phyloP scores from a whole-genome alignment of 1,140 invertebrate species.

The Acromyrmex charruanus region DNA sequence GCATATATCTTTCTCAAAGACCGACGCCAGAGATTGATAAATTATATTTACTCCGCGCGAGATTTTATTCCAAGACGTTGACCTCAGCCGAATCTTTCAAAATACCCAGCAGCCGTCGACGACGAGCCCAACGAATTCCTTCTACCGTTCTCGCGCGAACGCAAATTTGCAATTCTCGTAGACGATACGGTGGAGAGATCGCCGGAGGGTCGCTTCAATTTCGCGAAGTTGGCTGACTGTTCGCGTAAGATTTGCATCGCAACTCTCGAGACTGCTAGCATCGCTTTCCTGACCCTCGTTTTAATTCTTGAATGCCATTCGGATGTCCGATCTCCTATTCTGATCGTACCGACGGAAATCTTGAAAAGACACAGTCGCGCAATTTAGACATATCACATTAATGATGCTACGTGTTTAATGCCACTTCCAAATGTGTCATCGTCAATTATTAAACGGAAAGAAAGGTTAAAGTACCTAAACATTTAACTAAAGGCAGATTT shows the following conservation, averaged over 20 bases:
- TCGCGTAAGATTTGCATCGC: constrained; percentile 71
- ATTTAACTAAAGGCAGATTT: too few relatives aligned
- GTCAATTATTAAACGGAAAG: background rate
- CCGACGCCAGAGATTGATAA: background rate
- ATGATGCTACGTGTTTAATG: background rate
- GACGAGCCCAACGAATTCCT: constrained; percentile 33
- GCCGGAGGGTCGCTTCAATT: constrained; percentile 68
- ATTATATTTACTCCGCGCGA: background rate
- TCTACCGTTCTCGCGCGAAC: constrained; percentile 7
- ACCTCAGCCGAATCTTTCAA: constrained; percentile 38
- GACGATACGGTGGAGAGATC: constrained; percentile 57
- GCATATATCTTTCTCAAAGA: background rate
- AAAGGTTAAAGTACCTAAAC: background rate
- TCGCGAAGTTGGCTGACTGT: constrained; percentile 63
- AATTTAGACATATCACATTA: background rate
- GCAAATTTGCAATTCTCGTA: constrained; percentile 69
- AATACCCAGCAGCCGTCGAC: constrained; percentile 33
- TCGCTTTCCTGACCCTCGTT: constrained; percentile 53
- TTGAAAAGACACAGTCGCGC: background rate
- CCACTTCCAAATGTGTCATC: background rate
- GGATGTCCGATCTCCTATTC: constrained; percentile 62
- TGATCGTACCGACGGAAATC: background rate
- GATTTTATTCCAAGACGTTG: constrained; percentile 48
- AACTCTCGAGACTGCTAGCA: constrained; percentile 60
- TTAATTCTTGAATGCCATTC: constrained; percentile 69